Evolutionary conservation across 37 sponge, comb jelly and placozoan species (phyloP), one percentile per base, ranked within the genome.

Genomic region (Axinella damicornis): DNA sequence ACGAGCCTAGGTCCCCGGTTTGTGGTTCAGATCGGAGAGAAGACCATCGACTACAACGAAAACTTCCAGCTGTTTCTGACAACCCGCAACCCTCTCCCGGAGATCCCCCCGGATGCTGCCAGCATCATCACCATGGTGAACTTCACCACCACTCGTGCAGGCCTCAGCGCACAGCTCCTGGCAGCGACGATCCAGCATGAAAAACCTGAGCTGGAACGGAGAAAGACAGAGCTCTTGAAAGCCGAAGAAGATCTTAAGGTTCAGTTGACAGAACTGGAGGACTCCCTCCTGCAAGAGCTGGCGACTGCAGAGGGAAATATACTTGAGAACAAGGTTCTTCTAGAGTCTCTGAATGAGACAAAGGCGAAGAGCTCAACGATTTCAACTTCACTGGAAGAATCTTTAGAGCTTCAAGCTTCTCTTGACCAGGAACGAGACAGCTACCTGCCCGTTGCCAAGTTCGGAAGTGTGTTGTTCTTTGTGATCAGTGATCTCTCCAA

Each of bases 111-210:
- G 6, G 88, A 93, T 58, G 85, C 85, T 19, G 77, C 69, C 0
- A 61, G 96, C 52, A 65, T 92, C 65, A 73, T 98, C 28, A 81
- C 89, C 53, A 83, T 73, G 40, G 90, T 96, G 40, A 98, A 98
- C 81, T 98, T 98, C 88, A 92, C 99, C 25, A 96, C 91, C 59
- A 98, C 99, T 17, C 39, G 89, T 59, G 95, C 97, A 27, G 98
- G 97, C 46, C 93, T 97, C 0, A 79, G 91, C 35, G 73, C 95
- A 20, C 96, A 96, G 89, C 88, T 98, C 11, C 76, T 98, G 34
- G 92, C 96, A 30, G 76, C 85, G 58, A 96, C 95, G 16, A 92
- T 98, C 32, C 91, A 92, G 57, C 65, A 87, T 66, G 99, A 98
- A 82, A 96, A 96, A 62, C 99, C 97, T 9, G 93, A 96, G 40